These are phyloP conservation scores for Onychomys leucogaster DNA, from an alignment of 2,797 vertebrate genomes.

Conservation along the genomic window DNA sequence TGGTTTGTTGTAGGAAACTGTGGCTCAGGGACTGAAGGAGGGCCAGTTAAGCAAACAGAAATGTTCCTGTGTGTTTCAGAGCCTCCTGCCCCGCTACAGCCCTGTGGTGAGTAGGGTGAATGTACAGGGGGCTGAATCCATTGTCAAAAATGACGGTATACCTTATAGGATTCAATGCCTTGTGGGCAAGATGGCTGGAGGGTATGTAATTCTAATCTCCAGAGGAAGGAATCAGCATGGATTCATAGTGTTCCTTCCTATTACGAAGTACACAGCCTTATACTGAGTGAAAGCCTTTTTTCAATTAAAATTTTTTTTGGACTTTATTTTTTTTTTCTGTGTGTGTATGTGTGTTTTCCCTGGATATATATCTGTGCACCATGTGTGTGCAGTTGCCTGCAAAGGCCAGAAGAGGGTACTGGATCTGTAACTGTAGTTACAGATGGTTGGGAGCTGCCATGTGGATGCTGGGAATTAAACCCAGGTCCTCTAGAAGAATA, in stretches of 20 bases:
- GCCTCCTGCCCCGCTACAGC: constrained; percentile 90
- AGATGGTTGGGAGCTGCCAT: background rate
- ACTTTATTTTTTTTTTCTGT: background rate
- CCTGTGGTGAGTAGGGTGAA: constrained; percentile 89
- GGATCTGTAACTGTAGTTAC: background rate
- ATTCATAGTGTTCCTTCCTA: background rate
- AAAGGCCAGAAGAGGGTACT: background rate
- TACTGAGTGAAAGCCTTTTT: constrained; percentile 57
- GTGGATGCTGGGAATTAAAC: background rate
- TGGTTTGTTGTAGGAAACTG: constrained; percentile 88
- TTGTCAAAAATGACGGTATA: background rate
- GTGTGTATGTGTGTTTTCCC: background rate
- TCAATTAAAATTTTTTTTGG: background rate
- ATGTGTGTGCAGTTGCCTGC: background rate
- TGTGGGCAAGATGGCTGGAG: background rate
- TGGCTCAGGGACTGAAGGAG: constrained; percentile 90
- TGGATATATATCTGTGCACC: background rate
- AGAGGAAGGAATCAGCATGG: constrained; percentile 5
- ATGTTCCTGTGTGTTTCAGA: constrained; percentile 89
- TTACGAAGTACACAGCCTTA: background rate
- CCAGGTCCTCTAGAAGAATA: background rate
- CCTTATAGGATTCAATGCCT: background rate
- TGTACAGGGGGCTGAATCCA: background rate
- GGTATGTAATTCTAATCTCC: background rate
- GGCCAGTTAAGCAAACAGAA: constrained; percentile 92